Evolutionary conservation across 2,113 vertebrate genomes (phyloP).

Genomic region (Tinamus guttatus): DNA sequence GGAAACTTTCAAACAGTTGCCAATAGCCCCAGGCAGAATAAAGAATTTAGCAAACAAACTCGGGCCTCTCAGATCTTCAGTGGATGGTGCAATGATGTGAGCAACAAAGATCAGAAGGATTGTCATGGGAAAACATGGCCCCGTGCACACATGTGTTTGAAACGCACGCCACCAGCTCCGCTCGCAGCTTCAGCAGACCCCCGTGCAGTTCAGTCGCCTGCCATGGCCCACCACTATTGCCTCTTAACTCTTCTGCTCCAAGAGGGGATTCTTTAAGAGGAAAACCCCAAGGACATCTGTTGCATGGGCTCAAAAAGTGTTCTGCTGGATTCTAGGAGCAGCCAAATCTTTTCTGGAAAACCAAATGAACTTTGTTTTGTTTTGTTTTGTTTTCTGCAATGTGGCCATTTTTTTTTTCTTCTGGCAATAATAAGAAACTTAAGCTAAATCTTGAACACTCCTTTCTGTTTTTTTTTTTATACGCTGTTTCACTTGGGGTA

Average conservation of each 20-base stretch:
- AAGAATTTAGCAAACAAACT: background rate
- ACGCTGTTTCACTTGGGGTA: background rate
- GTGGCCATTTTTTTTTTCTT: background rate
- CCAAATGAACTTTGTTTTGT: background rate
- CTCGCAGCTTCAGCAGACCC: background rate
- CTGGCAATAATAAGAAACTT: background rate
- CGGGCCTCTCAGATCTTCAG: background rate
- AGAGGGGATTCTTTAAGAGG: background rate
- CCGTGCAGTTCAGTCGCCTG: fast-evolving
- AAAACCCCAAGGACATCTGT: background rate
- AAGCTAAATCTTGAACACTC: background rate
- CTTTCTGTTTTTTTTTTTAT: background rate
- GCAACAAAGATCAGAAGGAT: background rate
- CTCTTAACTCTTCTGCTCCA: background rate
- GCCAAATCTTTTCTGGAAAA: background rate
- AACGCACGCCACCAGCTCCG: background rate
- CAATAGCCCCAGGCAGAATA: background rate
- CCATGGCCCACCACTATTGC: background rate
- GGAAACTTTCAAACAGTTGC: background rate
- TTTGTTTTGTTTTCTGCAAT: background rate
- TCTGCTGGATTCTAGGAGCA: background rate
- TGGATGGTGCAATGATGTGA: background rate
- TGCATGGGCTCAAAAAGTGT: background rate
- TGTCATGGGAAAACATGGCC: background rate
- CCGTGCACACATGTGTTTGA: background rate